Conservation (phyloP, 1,140 invertebrate species). For the Procambarus clarkii region DNA sequence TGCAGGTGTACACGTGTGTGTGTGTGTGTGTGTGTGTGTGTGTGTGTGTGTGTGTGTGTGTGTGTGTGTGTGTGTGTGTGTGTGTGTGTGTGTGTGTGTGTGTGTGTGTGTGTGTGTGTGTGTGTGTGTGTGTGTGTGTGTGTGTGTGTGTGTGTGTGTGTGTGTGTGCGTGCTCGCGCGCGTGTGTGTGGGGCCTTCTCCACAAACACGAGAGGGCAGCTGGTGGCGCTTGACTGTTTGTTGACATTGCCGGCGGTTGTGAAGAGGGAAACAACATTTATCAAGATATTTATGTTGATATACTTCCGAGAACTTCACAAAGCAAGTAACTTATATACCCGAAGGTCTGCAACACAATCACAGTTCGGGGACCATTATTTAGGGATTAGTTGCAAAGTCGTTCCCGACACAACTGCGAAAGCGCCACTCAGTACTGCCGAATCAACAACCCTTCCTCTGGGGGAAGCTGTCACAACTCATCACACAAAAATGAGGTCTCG, state of each 20-base stretch:
- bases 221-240: background rate
- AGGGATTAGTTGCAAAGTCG: background rate
- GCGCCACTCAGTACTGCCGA: too few relatives aligned
- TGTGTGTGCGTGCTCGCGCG: background rate
- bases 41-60: background rate
- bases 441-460: too few relatives aligned
- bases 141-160: background rate
- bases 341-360: background rate
- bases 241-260: background rate
- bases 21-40: background rate
- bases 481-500: too few relatives aligned
- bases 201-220: background rate
- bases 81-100: background rate
- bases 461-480: too few relatives aligned
- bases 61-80: background rate
- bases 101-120: background rate
- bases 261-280: background rate
- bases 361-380: background rate
- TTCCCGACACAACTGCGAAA: too few relatives aligned
- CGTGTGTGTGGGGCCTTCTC: background rate
- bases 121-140: constrained; percentile 2
- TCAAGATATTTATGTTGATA: background rate
- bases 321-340: background rate
- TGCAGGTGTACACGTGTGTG: background rate
- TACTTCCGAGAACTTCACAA: background rate